Evolutionary conservation across 2,888 invertebrate genomes (phyloP).

Genomic region (Plebejus argus): DNA sequence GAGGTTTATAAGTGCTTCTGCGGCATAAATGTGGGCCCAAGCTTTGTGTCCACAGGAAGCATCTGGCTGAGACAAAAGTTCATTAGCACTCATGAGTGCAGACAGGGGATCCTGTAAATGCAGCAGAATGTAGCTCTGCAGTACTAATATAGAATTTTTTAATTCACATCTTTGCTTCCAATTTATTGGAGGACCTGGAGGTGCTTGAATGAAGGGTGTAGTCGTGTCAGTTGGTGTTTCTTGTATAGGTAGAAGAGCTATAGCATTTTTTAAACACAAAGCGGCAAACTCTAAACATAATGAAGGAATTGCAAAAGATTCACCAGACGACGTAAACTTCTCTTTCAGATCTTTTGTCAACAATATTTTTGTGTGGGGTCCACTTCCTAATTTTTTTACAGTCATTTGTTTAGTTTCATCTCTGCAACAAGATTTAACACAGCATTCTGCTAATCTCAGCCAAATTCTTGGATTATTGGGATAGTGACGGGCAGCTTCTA

Average conservation of each 20-base stretch:
- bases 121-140: slow-evolving; percentile 91
- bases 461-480: slow-evolving; percentile 95
- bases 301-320: slow-evolving; percentile 92
- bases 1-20: slow-evolving; percentile 91
- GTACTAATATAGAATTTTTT: slow-evolving; percentile 85
- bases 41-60: slow-evolving; percentile 81
- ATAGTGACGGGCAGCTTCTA: slow-evolving; percentile 91
- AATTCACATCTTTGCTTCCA: slow-evolving; percentile 82
- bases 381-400: slow-evolving; percentile 71
- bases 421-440: slow-evolving; percentile 85
- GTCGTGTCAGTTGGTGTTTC: slow-evolving; percentile 64
- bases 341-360: slow-evolving; percentile 67
- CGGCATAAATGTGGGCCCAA: slow-evolving; percentile 93
- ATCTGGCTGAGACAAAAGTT: slow-evolving; percentile 86
- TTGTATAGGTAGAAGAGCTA: slow-evolving; percentile 84
- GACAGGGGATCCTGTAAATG: slow-evolving; percentile 91
- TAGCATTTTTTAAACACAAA: slow-evolving; percentile 92
- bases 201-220: slow-evolving; percentile 66
- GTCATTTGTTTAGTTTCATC: slow-evolving; percentile 74
- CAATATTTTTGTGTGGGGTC: slow-evolving; percentile 68
- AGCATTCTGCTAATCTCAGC: slow-evolving; percentile 96
- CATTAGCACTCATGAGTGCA: slow-evolving; percentile 89
- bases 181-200: slow-evolving; percentile 83
- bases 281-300: slow-evolving; percentile 94
- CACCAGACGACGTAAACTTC: slow-evolving; percentile 76